Evolutionary conservation across 2,888 invertebrate species (phyloP), one percentile per base, ranked within the genome.

Genomic region (Trimorus sp.): DNA sequence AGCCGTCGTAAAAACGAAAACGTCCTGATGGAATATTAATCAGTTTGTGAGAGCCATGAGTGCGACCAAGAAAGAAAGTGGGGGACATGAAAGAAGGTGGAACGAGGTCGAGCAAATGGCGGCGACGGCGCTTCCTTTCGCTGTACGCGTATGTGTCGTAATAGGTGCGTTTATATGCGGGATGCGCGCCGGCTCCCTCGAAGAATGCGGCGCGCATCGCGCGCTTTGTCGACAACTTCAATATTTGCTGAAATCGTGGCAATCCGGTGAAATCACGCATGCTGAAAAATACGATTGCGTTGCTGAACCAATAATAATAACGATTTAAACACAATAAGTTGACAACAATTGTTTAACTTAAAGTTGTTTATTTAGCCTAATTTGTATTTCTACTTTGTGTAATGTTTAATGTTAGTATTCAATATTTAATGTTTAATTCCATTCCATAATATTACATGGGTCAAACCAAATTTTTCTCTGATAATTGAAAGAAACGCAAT

Each of bases 161-260:
- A 82, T 82, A 70, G 69, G 73, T 70, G 82, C 82, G 82, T 82
- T 82, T 73, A 81, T 81, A 77, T 81, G 68, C 81, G 60, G 68
- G 73, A 81, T 77, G 81, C 58, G 69, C 77, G 60, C 53, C 53
- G 59, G 71, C 63, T 81, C 81, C 83, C 77, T 79, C 76, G 80
- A 84, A 84, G 86, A 88, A 88, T 86, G 85, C 81, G 73, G 54
- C 84, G 83, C 82, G 87, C 87, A 86, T 86, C 86, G 69, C 45
- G 62, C 79, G 75, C 84, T 86, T 75, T 82, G 82, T 85, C 85
- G 86, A 86, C 88, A 88, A 86, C 89, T 88, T 86, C 88, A 89
- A 89, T 89, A 89, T 89, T 89, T 89, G 86, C 88, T 83, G 86
- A 87, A 87, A 88, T 88, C 85, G 84, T 79, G 84, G 82, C 76